Conservation (phyloP, 1,140 invertebrate species). For the Macrocentrus cingulum region DNA sequence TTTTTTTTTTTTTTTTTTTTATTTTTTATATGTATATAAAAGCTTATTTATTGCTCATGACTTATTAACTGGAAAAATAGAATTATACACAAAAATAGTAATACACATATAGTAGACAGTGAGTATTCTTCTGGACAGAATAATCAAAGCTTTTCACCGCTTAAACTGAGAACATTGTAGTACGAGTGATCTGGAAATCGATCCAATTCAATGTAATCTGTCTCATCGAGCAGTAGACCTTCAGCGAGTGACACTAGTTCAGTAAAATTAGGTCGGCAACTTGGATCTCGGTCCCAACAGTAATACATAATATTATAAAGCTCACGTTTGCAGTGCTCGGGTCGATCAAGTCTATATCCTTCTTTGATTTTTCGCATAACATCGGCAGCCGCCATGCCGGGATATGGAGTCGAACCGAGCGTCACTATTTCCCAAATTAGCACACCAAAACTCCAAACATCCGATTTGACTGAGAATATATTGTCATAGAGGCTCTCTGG, state of each 20-base stretch:
- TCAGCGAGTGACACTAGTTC: conserved; percentile 80
- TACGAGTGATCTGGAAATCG: conserved; percentile 92
- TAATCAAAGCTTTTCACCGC: conserved; percentile 77
- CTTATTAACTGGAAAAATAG: too few relatives aligned
- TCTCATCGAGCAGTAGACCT: conserved; percentile 80
- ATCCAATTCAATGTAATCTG: conserved; percentile 90
- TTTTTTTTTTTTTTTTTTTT: too few relatives aligned
- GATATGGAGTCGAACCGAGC: conserved; percentile 86
- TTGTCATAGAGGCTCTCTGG: conserved; percentile 91
- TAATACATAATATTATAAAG: conserved; percentile 94
- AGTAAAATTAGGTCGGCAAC: conserved; percentile 74
- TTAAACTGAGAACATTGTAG: conserved; percentile 85
- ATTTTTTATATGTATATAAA: too few relatives aligned
- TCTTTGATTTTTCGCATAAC: conserved; percentile 68
- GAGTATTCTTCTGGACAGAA: too few relatives aligned
- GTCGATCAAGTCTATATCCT: conserved; percentile 83
- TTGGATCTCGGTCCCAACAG: conserved; percentile 84
- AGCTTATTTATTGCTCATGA: too few relatives aligned
- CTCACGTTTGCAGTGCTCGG: conserved; percentile 84
- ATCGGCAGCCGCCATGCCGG: conserved; percentile 80
- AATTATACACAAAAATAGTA: too few relatives aligned
- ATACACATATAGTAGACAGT: too few relatives aligned
- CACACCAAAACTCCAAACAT: conserved; percentile 93
- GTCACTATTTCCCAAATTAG: conserved; percentile 94
- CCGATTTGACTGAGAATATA: conserved; percentile 87